Conservation (phyloP, 2,888 invertebrate genomes). For the Dimorphilus gyrociliatus region DNA sequence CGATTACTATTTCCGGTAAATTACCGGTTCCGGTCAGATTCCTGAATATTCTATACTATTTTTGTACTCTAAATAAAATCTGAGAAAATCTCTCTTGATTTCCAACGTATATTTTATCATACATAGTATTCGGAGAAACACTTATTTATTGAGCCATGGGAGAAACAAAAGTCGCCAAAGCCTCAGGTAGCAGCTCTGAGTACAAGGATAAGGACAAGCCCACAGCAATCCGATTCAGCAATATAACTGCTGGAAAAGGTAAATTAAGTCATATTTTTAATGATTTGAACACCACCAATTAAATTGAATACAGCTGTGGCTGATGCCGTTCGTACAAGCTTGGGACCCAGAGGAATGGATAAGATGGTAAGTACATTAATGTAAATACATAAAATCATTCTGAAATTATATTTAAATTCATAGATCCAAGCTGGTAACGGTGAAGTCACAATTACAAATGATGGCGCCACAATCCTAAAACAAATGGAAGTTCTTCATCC, state of each 20-base stretch:
- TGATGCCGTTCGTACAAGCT: slow-evolving; percentile 92
- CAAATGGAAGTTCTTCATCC: slow-evolving; percentile 97
- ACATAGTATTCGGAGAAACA: too few species aligned
- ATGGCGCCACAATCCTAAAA: slow-evolving; percentile 96
- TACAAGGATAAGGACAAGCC: slow-evolving; percentile 57
- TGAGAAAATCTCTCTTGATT: too few species aligned
- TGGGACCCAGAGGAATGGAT: slow-evolving; percentile 98
- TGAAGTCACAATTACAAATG: slow-evolving; percentile 97
- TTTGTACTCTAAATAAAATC: too few species aligned
- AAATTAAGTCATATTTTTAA: slow-evolving; percentile 13
- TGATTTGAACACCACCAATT: background rate
- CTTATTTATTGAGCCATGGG: too few species aligned
- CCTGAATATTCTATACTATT: too few species aligned
- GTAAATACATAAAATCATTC: too few species aligned
- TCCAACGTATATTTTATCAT: too few species aligned
- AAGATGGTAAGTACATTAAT: slow-evolving; percentile 86
- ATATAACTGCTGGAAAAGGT: slow-evolving; percentile 97
- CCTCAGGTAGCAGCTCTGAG: slow-evolving; percentile 14
- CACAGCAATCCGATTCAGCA: slow-evolving; percentile 75
- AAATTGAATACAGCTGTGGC: slow-evolving; percentile 61
- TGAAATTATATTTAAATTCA: too few species aligned
- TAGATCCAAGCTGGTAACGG: slow-evolving; percentile 89
- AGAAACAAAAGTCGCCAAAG: slow-evolving; percentile 3
- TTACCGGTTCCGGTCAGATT: too few species aligned
- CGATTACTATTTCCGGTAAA: too few species aligned